A percentile compares a stretch with the other conserved stretches of the same genome.
Conservation (phyloP, 2,797 vertebrate species). For the Takifugu rubripes region DNA sequence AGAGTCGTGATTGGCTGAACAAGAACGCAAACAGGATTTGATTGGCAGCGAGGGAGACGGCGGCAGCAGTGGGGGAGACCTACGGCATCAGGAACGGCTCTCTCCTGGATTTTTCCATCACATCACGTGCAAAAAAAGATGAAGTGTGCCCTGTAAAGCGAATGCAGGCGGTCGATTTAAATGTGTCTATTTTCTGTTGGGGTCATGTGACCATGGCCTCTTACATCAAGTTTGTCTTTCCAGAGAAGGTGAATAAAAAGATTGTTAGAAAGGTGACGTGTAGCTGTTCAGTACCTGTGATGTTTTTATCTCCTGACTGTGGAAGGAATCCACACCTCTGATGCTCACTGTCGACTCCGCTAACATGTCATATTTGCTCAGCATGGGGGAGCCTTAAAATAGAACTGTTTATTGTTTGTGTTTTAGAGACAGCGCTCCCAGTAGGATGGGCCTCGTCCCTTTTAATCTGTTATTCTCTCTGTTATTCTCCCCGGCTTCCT, state of each 20-base stretch:
- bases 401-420: slow-evolving; percentile 23
- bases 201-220: too few species aligned
- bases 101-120: slow-evolving; percentile 25
- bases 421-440: slow-evolving; percentile 18
- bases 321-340: slow-evolving; percentile 28
- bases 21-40: slow-evolving; percentile 49
- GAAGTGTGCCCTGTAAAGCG: too few species aligned
- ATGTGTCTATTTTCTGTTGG: too few species aligned
- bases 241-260: slow-evolving; percentile 43
- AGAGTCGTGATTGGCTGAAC: slow-evolving; percentile 48
- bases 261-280: slow-evolving; percentile 26
- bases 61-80: slow-evolving; percentile 15
- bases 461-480: slow-evolving; percentile 36
- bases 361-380: slow-evolving; percentile 41
- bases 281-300: slow-evolving; percentile 38
- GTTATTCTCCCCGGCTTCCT: slow-evolving; percentile 20
- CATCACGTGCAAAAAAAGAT: slow-evolving; percentile 29
- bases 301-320: slow-evolving; percentile 16
- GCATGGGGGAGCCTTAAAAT: slow-evolving; percentile 45
- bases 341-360: slow-evolving; percentile 35
- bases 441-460: slow-evolving; percentile 12
- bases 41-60: slow-evolving; percentile 39
- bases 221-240: not conserved
- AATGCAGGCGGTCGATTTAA: too few species aligned
- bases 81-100: slow-evolving; percentile 26